Percentiles rank a stretch among this genome's conserved stretches.
Conservation (phyloP, 2,797 vertebrate species). For the Chromobotia macracanthus region DNA sequence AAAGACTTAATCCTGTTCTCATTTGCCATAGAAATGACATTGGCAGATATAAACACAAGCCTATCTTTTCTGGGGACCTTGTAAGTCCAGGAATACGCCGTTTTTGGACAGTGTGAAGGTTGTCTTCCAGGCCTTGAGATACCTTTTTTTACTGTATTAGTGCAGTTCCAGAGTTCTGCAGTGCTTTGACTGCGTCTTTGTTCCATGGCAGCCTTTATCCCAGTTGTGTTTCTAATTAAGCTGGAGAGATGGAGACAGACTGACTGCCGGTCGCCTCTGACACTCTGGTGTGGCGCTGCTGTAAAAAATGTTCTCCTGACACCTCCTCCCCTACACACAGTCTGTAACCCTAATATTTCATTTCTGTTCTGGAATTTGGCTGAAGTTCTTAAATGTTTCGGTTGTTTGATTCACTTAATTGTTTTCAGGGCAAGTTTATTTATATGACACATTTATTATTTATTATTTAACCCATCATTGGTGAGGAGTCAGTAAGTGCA, state of each 20-base stretch:
- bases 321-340: conserved; percentile 14
- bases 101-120: conserved; percentile 49
- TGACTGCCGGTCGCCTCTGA: conserved; percentile 62
- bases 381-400: conserved; percentile 2
- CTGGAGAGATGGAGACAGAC: conserved; percentile 64
- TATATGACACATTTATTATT: background rate
- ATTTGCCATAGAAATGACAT: conserved; percentile 63
- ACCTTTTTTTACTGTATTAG: conserved; percentile 13
- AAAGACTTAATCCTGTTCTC: conserved; percentile 52
- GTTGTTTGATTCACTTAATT: conserved; percentile 24
- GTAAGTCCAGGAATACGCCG: conserved; percentile 43
- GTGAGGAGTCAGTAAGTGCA: too few relatives aligned
- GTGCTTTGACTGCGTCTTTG: conserved; percentile 49
- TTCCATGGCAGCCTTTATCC: conserved; percentile 50
- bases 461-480: too few relatives aligned
- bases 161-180: conserved; percentile 8
- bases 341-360: conserved; percentile 45
- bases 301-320: conserved; percentile 51
- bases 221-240: conserved; percentile 67
- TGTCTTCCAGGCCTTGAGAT: conserved; percentile 38
- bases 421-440: background rate
- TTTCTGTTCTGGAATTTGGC: conserved; percentile 32
- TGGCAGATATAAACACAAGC: conserved; percentile 51
- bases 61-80: conserved; percentile 29
- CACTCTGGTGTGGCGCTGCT: conserved; percentile 52